Evolutionary conservation across 2,888 invertebrate genomes (phyloP).

Genomic region (Drosophila putrida): DNA sequence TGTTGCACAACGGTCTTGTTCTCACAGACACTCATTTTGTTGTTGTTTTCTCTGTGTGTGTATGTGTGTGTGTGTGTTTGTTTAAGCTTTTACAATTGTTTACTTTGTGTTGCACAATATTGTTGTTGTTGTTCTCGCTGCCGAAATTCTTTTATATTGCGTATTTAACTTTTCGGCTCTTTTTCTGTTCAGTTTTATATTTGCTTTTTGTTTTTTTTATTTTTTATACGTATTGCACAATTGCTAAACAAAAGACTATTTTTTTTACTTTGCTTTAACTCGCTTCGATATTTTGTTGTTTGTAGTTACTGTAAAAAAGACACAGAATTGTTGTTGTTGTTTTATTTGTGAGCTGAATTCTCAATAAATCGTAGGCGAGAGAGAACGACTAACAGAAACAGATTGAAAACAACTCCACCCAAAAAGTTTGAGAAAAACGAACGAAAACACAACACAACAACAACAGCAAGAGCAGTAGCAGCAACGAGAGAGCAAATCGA

Average conservation of each 20-base stretch:
- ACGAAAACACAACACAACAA: conserved; percentile 49
- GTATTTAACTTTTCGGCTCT: conserved; percentile 53
- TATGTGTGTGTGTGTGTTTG: conserved; percentile 28
- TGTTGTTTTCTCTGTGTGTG: conserved; percentile 29
- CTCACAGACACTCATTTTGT: conserved; percentile 85
- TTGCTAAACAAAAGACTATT: conserved; percentile 55
- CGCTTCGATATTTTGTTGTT: conserved; percentile 38
- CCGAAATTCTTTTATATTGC: conserved; percentile 51
- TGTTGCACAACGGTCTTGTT: conserved; percentile 83
- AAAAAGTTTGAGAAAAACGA: conserved; percentile 59
- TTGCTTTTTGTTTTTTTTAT: conserved; percentile 39
- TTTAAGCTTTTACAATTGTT: conserved; percentile 58
- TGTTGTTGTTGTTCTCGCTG: conserved; percentile 28
- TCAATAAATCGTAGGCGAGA: conserved; percentile 41
- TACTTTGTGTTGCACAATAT: conserved; percentile 58
- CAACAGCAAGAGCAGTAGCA: conserved; percentile 22
- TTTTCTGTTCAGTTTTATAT: conserved; percentile 44
- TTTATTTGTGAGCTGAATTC: conserved; percentile 21
- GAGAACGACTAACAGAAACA: conserved; percentile 53
- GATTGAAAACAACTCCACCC: conserved; percentile 78
- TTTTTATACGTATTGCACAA: conserved; percentile 63
- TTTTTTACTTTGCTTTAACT: conserved; percentile 33
- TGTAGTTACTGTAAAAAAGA: conserved; percentile 55
- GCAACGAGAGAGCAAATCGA: conserved; percentile 51
- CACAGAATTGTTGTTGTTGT: conserved; percentile 44